These are phyloP conservation scores for Drosophila pachea DNA, from an alignment of 1,140 invertebrate genomes.

Conservation along the genomic window DNA sequence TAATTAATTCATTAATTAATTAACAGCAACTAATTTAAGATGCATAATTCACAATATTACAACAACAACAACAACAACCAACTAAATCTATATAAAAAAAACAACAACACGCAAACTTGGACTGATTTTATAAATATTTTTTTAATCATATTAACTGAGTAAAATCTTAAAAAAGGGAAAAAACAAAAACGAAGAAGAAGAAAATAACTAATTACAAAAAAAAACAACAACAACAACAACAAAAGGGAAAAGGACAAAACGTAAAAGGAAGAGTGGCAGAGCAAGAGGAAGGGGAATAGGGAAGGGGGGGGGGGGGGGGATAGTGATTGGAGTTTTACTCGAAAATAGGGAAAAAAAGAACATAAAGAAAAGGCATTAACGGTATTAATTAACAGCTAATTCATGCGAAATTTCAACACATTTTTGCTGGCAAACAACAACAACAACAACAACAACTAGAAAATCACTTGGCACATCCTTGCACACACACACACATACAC, in stretches of 20 bases:
- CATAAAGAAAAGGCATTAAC: conserved; percentile 41
- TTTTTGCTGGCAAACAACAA: conserved; percentile 40
- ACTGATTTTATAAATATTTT: conserved; percentile 78
- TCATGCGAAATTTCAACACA: conserved; percentile 14
- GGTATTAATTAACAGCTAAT: conserved; percentile 50
- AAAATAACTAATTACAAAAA: conserved; percentile 32
- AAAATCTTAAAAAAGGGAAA: conserved; percentile 41
- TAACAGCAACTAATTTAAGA: conserved; percentile 59
- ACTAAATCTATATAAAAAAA: conserved; percentile 37
- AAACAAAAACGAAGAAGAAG: conserved; percentile 43
- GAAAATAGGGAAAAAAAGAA: conserved; percentile 24
- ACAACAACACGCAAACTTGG: conserved; percentile 73
- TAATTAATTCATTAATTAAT: conserved; percentile 28
- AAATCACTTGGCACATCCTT: conserved; percentile 64
- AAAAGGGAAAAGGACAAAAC: conserved; percentile 35
- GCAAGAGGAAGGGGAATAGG: too few species aligned
- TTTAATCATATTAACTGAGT: conserved; percentile 66
- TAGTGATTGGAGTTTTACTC: conserved; percentile 77
- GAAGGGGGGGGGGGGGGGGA: conserved; percentile 36
- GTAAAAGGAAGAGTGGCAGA: conserved; percentile 3
- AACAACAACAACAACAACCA: conserved; percentile 8
- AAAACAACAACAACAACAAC: conserved; percentile 28
- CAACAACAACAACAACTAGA: conserved; percentile 34
- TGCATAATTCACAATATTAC: conserved; percentile 34
- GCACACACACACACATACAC: conserved; percentile 18